Evolutionary conservation across 2,888 invertebrate species (phyloP), one percentile per base, ranked within the genome.

Genomic region (Arctia plantaginis): DNA sequence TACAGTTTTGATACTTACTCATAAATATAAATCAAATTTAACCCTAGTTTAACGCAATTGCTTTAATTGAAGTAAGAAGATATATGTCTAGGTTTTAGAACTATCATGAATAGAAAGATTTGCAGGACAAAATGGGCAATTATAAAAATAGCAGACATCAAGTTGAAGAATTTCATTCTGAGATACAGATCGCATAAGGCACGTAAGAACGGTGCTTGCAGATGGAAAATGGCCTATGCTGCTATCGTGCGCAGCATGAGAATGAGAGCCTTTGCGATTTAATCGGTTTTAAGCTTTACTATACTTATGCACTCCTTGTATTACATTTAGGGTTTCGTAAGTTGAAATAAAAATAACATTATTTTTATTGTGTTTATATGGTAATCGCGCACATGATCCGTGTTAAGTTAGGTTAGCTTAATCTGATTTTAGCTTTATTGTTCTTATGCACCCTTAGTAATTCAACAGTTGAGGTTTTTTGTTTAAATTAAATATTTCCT

Each of bases 221-320:
- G 85, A 87, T 87, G 85, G 85, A 87, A 89, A 88, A 87, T 84
- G 83, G 83, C 85, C 85, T 87, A 83, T 84, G 83, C 82, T 88
- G 88, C 89, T 90, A 90, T 89, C 90, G 88, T 87, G 86, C 83
- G 73, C 80, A 85, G 90, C 88, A 91, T 88, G 88, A 86, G 88
- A 90, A 91, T 87, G 88, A 90, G 89, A 86, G 87, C 85, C 89
- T 91, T 90, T 90, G 87, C 90, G 91, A 93, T 93, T 88, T 90
- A 90, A 93, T 93, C 91, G 90, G 82, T 80, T 86, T 87, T 87
- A 87, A 90, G 89, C 89, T 90, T 82, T 85, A 79, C 82, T 79
- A 82, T 83, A 83, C 75, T 79, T 85, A 83, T 92, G 88, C 80
- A 75, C 72, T 85, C 88, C 89, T 90, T 79, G 89, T 92, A 88